Percentiles rank a stretch among this genome's conserved stretches.
These are phyloP conservation scores for Malaclemys terrapin DNA, from an alignment of 2,113 vertebrate species.

Conservation along the genomic window DNA sequence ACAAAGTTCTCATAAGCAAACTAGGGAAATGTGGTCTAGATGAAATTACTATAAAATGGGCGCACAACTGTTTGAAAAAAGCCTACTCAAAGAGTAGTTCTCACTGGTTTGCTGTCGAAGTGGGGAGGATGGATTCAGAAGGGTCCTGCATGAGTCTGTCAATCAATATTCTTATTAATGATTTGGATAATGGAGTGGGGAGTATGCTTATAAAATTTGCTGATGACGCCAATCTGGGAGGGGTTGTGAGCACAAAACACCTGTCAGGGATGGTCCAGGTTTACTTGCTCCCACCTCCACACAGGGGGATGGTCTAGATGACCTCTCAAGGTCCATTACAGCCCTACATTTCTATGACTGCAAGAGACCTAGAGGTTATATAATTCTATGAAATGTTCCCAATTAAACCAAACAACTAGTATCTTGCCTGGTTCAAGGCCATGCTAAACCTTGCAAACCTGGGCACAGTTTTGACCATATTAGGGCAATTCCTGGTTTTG, in stretches of 20 bases:
- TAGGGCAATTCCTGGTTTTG: not conserved
- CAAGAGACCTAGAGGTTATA: too few species aligned
- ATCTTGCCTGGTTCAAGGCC: not conserved
- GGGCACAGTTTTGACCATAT: not conserved
- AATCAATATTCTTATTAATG: not conserved
- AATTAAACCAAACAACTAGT: not conserved
- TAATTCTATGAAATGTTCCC: not conserved
- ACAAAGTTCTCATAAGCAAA: not conserved
- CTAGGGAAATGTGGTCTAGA: not conserved
- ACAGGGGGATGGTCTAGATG: not conserved
- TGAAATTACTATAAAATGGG: not conserved
- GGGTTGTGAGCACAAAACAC: not conserved
- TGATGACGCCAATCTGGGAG: not conserved
- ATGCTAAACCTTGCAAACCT: rapidly evolving
- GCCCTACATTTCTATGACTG: not conserved
- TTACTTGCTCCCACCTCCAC: not conserved
- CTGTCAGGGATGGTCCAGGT: not conserved
- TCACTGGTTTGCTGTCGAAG: not conserved
- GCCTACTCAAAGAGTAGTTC: not conserved
- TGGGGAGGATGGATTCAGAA: not conserved
- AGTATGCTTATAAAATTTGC: not conserved
- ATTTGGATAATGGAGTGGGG: not conserved
- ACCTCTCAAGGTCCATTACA: not conserved
- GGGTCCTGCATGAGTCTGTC: not conserved
- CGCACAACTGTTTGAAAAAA: not conserved